Conservation (phyloP, 1,140 invertebrate genomes). For the Drosophila neocordata region DNA sequence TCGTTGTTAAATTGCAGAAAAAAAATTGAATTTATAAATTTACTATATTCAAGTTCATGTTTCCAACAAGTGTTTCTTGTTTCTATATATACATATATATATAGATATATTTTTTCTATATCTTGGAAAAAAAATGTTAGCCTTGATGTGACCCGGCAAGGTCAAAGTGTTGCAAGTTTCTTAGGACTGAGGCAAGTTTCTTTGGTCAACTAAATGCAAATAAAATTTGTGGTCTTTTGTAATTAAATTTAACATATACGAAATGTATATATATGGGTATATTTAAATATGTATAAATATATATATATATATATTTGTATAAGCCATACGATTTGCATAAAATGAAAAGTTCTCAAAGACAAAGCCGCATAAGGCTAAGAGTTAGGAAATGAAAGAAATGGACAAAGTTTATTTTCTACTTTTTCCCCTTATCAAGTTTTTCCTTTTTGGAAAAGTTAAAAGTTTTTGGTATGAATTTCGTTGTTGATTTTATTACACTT, state of each 20-base stretch:
- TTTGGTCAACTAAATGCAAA: conserved; percentile 24
- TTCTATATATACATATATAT: too few relatives aligned
- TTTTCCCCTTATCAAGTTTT: conserved; percentile 7
- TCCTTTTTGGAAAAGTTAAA: conserved; percentile 29
- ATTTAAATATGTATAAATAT: neutral
- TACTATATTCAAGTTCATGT: too few relatives aligned
- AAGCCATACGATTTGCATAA: conserved; percentile 32
- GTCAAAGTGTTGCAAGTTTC: neutral
- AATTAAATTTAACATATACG: conserved; percentile 38
- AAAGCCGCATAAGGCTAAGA: conserved; percentile 3
- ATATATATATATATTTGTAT: neutral
- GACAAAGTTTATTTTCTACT: conserved; percentile 1
- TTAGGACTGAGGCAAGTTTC: neutral
- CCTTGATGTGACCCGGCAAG: neutral
- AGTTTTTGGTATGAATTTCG: conserved; percentile 18
- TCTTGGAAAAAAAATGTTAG: neutral
- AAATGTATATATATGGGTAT: neutral
- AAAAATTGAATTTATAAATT: too few relatives aligned
- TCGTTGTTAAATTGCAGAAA: too few relatives aligned
- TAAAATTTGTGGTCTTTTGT: conserved; percentile 46
- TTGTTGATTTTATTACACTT: conserved; percentile 41
- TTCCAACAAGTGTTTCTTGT: neutral
- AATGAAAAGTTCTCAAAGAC: conserved; percentile 33
- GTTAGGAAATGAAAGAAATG: conserved; percentile 3
- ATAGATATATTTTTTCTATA: neutral